Conservation (phyloP, 2,888 invertebrate species). For the Polyommatus icarus region DNA sequence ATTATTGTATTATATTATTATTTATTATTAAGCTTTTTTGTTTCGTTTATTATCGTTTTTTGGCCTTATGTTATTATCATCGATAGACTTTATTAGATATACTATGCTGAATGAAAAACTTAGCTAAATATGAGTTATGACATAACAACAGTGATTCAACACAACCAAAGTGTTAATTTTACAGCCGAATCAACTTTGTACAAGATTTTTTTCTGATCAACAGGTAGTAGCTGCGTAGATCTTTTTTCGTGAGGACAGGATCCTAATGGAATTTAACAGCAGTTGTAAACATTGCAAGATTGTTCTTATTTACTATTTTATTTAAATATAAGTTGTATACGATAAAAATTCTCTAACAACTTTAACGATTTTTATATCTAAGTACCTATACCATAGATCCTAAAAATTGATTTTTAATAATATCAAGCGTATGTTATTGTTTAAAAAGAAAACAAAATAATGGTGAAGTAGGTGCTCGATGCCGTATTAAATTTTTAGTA, state of each 20-base stretch:
- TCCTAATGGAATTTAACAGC: neutral
- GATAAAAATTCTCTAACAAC: neutral
- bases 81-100: neutral
- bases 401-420: neutral
- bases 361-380: no score
- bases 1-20: no score
- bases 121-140: neutral
- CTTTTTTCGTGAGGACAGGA: neutral
- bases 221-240: neutral
- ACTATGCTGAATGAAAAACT: neutral
- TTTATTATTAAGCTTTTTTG: no score
- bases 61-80: neutral
- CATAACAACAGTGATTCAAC: constrained; percentile 8
- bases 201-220: neutral
- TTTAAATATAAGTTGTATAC: neutral
- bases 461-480: neutral
- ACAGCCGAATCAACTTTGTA: neutral
- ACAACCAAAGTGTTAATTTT: neutral
- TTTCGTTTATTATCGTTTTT: no score
- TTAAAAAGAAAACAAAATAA: neutral
- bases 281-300: no score
- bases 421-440: neutral
- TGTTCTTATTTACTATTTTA: no score
- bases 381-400: neutral
- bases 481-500: neutral